These are phyloP conservation scores for Liasis olivaceus DNA, from an alignment of 2,797 vertebrate species.

Conservation along the genomic window DNA sequence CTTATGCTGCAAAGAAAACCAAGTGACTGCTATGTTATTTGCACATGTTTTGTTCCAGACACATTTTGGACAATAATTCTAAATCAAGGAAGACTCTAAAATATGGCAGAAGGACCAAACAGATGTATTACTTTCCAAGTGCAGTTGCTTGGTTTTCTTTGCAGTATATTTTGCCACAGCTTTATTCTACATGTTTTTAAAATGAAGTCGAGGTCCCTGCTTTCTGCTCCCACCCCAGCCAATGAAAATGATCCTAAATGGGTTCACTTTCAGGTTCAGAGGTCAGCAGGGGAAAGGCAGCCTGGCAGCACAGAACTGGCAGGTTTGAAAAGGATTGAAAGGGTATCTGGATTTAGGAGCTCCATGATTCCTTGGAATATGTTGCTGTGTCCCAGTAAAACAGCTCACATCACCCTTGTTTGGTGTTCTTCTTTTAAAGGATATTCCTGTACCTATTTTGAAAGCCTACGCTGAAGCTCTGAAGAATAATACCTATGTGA, in stretches of 20 bases:
- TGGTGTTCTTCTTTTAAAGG: conserved; percentile 70
- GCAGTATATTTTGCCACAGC: neutral
- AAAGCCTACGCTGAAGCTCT: conserved; percentile 91
- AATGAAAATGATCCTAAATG: neutral
- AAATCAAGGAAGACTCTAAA: neutral
- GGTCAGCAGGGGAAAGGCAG: too few relatives aligned
- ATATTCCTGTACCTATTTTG: conserved; percentile 90
- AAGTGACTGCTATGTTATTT: neutral
- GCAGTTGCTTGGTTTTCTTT: neutral
- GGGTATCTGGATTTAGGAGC: neutral
- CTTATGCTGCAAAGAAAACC: neutral
- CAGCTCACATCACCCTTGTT: neutral
- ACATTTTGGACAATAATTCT: neutral
- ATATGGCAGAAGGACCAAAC: neutral
- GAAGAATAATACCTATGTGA: conserved; percentile 86
- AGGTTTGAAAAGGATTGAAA: neutral
- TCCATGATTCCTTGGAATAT: neutral
- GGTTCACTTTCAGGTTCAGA: neutral
- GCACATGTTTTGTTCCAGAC: neutral
- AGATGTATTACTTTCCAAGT: neutral
- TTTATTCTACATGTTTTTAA: neutral
- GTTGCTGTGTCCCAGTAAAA: neutral
- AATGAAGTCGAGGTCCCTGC: neutral
- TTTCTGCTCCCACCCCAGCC: neutral
- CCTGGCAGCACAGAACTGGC: neutral